A percentile compares a stretch with the other conserved stretches of the same genome.
These are phyloP conservation scores for Acanthurus lineatus DNA, from an alignment of 2,797 vertebrate species.

Conservation along the genomic window DNA sequence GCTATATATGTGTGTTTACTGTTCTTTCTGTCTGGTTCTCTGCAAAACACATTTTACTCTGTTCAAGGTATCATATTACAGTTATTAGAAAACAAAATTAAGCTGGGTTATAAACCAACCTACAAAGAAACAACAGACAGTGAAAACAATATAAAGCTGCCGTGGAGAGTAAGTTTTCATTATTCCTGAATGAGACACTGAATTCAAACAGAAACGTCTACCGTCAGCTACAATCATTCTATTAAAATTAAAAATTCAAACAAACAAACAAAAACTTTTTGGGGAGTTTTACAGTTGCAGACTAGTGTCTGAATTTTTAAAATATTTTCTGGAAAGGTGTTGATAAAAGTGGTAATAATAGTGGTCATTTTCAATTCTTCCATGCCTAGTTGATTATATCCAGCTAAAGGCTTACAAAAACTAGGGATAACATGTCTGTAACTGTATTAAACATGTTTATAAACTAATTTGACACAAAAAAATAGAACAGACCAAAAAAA, in stretches of 20 bases:
- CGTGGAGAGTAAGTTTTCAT: not conserved
- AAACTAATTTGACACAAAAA: too few species aligned
- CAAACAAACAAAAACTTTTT: too few species aligned
- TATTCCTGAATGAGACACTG: not conserved
- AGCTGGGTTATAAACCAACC: not conserved
- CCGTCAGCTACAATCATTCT: too few species aligned
- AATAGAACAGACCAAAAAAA: not conserved
- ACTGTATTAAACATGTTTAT: too few species aligned
- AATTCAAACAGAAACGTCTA: not conserved
- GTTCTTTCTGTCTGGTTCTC: not conserved
- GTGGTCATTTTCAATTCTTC: too few species aligned
- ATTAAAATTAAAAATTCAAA: too few species aligned
- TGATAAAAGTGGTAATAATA: not conserved
- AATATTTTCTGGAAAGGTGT: not conserved
- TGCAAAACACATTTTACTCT: not conserved
- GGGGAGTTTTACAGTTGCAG: not conserved
- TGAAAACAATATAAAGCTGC: not conserved
- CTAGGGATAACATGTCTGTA: too few species aligned
- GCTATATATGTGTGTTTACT: not conserved
- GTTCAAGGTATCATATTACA: not conserved
- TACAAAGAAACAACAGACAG: not conserved
- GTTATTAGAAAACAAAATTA: not conserved
- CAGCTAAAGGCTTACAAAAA: too few species aligned
- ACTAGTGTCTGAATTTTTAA: not conserved
- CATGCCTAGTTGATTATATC: too few species aligned